Percentiles rank a stretch among this genome's conserved stretches.
phyloP scores from a whole-genome alignment of 2,888 invertebrate species.

The Oegoconia quadripuncta region DNA sequence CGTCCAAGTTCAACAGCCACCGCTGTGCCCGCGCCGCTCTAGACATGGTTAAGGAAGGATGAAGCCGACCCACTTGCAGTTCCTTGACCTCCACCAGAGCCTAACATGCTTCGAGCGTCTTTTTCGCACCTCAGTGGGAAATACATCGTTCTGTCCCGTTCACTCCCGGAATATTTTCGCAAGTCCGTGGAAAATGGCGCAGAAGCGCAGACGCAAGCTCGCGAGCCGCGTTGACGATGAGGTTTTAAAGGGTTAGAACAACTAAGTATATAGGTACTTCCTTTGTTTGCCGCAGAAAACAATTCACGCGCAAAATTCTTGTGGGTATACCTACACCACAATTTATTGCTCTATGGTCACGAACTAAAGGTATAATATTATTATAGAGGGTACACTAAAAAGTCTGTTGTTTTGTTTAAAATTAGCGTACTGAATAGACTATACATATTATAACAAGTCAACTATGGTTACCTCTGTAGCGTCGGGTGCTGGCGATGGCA shows the following conservation, averaged over 20 bases:
- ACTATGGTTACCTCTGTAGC: no score
- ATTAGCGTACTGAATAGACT: no score
- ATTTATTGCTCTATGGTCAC: no score
- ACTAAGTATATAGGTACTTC: slow-evolving; percentile 20
- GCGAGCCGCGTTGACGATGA: slow-evolving; percentile 52
- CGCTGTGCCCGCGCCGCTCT: slow-evolving; percentile 35
- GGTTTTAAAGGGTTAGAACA: slow-evolving; percentile 39
- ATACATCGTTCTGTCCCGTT: slow-evolving; percentile 43
- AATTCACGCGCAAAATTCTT: neutral
- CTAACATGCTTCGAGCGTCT: slow-evolving; percentile 51
- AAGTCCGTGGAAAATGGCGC: slow-evolving; percentile 69
- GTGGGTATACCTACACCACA: neutral
- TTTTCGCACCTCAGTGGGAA: slow-evolving; percentile 32
- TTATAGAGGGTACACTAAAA: no score
- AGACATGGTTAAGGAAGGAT: slow-evolving; percentile 69
- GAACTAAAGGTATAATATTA: no score
- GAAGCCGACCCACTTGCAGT: slow-evolving; percentile 76
- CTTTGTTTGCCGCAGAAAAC: slow-evolving; percentile 4
- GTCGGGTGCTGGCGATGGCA: no score
- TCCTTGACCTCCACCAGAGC: slow-evolving; percentile 74
- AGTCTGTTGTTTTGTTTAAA: no score
- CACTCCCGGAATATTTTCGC: slow-evolving; percentile 76
- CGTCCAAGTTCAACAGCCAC: slow-evolving; percentile 71
- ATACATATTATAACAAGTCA: no score
- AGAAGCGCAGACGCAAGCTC: slow-evolving; percentile 46